Base-by-base conservation (phyloP, 2,113 vertebrate species). In the Circaetus cinerascens region DNA sequence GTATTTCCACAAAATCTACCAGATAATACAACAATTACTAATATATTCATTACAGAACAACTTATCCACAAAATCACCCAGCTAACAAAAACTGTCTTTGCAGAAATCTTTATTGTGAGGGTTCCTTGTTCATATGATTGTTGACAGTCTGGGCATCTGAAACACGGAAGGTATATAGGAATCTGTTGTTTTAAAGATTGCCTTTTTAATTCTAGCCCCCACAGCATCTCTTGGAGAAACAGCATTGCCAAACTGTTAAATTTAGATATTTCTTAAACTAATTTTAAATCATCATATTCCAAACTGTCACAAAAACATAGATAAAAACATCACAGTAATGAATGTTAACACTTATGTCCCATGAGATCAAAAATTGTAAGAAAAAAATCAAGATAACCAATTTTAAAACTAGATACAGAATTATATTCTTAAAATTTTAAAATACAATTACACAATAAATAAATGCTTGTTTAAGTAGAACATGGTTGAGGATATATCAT, bases 111-210 rank as follows among this genome's bases (percentile, higher is more conserved):
- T 22, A 22, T 26, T 55, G 46, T 1, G 9, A 40, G 25, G 29
- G n/a, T 36, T 78, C 17, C 56, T 55, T 63, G 41, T 15, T 77
- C 48, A 76, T 27, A 27, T 46, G 32, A 43, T 9, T 36, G 15
- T 25, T 32, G 64, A 41, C 56, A 77, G 30, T 36, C n/a, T 77
- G 21, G n/a, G 40, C 57, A 88, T n/a, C 48, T 30, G 48, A 80
- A 79, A 80, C 19, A 41, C 0, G 2, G n/a, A 63, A 80, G 20
- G n/a, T 53, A 69, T 10, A n/a, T 0, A 30, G 34, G 3, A 53
- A 10, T 12, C 12, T 27, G 3, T 5, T 34, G 32, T 67, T 63
- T 46, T 46, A 38, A 60, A 76, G 29, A 60, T 9, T 40, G 15
- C 15, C 23, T 60, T 45, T 60, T n/a, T 40, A 14, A 25, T 83